Conservation (phyloP, 2,888 invertebrate genomes). For the Elegia similella region DNA sequence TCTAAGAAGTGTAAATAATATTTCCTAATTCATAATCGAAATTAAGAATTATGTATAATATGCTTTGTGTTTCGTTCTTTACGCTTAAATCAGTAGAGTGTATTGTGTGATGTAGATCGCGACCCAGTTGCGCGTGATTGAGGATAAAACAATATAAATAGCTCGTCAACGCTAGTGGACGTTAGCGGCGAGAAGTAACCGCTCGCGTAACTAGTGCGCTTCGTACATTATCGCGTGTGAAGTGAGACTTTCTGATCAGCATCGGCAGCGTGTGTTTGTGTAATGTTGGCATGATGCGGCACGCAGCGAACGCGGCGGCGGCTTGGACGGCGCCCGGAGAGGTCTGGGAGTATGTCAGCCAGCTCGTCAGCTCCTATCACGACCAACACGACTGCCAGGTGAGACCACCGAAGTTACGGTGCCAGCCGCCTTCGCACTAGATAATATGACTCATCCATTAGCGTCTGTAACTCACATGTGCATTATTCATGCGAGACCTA, state of each 20-base stretch:
- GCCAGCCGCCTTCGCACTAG: conserved; percentile 34
- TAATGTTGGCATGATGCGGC: conserved; percentile 78
- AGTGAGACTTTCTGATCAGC: conserved; percentile 32
- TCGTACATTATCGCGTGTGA: conserved; percentile 37
- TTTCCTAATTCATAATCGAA: background rate
- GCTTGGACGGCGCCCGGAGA: conserved; percentile 81
- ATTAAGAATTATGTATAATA: background rate
- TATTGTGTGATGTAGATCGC: conserved; percentile 69
- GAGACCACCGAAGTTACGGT: conserved; percentile 22
- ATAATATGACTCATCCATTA: conserved; percentile 56
- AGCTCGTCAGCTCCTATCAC: conserved; percentile 83
- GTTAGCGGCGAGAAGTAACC: conserved; percentile 42
- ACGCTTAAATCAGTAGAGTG: conserved; percentile 57
- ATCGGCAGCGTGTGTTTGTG: conserved; percentile 31
- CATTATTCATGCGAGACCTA: conserved; percentile 58
- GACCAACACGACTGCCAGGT: conserved; percentile 78
- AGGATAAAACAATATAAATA: conserved; percentile 82
- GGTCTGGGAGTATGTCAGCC: conserved; percentile 86
- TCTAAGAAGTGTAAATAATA: background rate
- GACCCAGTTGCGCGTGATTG: conserved; percentile 78
- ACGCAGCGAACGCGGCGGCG: conserved; percentile 66
- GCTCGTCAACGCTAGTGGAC: conserved; percentile 70
- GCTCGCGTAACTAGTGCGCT: conserved; percentile 39
- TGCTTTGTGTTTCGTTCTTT: conserved; percentile 31
- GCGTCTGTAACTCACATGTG: conserved; percentile 55